Evolutionary conservation across 2,888 invertebrate species (phyloP), one percentile per base, ranked within the genome.

Genomic region (Zootermopsis nevadensis): DNA sequence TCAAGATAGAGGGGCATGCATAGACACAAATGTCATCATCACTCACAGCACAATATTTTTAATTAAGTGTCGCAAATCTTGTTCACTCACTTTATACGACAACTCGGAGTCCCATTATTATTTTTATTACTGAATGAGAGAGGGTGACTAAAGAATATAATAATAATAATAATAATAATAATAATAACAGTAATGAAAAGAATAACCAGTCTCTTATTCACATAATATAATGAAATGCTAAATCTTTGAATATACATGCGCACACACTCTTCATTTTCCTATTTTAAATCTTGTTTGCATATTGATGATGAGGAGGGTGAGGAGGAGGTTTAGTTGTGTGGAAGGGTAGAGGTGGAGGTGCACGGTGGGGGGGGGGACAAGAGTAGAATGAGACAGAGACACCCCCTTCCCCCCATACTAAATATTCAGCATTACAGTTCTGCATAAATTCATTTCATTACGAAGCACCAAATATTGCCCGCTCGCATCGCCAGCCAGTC

Each of bases 371-470:
- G 90, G 90, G 90, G 91, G 91, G 60, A n/a, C n/a, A 92, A 92
- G 92, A 93, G 92, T 92, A 92, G 92, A 92, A 92, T 92, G 91
- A 91, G 91, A 91, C 90, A 89, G 85, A 86, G 85, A 87, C 85
- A 86, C 86, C 19, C 66, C 66, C 27, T n/a, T 86, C 19, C 66
- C 66, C 27, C 35, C 86, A 86, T 86, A 90, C 90, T 90, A 90
- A 90, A 90, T 90, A 90, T 90, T 90, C 90, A 91, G 91, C 91
- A 92, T 92, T 92, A 92, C 91, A 91, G 91, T 91, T 92, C 91
- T 92, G 92, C 92, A 92, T 92, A 92, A 92, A 92, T 92, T 92
- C 92, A 92, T 92, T 92, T 92, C 92, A 92, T 92, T 92, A 92
- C 91, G 89, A 12, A 79, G 91, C 91, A 91, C 92, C 92, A 92